Evolutionary conservation across 92 coral and sea anemone species (phyloP).

Genomic region (Epizoanthus rinbou): DNA sequence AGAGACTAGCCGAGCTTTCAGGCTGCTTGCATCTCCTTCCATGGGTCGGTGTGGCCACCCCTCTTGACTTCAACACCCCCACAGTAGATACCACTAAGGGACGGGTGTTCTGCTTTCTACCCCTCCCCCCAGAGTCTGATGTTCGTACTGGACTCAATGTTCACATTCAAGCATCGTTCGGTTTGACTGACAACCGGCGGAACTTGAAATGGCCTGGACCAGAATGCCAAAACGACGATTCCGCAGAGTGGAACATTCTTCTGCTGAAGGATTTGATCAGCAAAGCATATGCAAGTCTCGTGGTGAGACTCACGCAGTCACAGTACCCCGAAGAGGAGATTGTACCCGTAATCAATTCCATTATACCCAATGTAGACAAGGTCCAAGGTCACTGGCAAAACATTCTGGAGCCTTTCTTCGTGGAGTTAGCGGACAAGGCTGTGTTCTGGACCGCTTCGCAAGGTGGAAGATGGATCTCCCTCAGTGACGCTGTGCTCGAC

Average conservation of each 20-base stretch:
- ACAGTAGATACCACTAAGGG: constrained; percentile 60
- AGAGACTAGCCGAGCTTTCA: constrained; percentile 70
- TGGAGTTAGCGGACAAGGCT: constrained; percentile 63
- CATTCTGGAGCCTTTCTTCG: constrained; percentile 80
- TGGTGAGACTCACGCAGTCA: constrained; percentile 65
- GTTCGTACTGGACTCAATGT: constrained; percentile 89
- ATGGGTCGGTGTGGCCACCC: constrained; percentile 93
- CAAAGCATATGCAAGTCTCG: constrained; percentile 78
- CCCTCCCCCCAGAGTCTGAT: constrained; percentile 90
- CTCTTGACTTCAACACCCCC: constrained; percentile 54
- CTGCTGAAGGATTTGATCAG: constrained; percentile 72
- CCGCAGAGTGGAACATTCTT: constrained; percentile 84
- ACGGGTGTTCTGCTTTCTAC: constrained; percentile 87
- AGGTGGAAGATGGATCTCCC: constrained; percentile 84
- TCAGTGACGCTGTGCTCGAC: constrained; percentile 80
- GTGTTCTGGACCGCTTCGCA: constrained; percentile 82
- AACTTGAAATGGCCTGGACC: constrained; percentile 93
- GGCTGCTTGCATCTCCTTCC: constrained; percentile 73
- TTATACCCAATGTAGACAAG: constrained; percentile 77
- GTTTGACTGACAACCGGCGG: constrained; percentile 91
- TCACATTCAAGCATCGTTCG: constrained; percentile 92
- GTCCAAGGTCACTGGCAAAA: constrained; percentile 91
- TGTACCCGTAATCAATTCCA: constrained; percentile 65
- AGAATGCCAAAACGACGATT: constrained; percentile 91
- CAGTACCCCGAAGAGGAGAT: constrained; percentile 57